Evolutionary conservation across 2,113 vertebrate species (phyloP).

Genomic region (Dissostichus mawsoni): DNA sequence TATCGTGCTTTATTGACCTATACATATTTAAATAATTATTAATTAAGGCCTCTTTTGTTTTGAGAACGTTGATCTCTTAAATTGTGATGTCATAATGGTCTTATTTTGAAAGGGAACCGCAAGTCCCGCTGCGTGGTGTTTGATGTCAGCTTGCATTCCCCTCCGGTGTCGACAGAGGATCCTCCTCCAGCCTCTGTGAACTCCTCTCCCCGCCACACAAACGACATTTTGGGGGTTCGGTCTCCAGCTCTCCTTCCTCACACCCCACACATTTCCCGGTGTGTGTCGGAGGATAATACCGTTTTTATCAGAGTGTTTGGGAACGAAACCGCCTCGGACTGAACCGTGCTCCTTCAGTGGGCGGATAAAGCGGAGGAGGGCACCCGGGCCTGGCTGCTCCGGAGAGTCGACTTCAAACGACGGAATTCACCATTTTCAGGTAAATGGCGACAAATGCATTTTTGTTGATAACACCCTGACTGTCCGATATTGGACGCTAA

Average conservation of each 20-base stretch:
- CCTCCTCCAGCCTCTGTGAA: slow-evolving; percentile 66
- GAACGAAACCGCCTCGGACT: neutral
- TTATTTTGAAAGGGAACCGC: slow-evolving; percentile 53
- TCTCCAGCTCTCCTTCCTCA: neutral
- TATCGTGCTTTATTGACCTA: too few species aligned
- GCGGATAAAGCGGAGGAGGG: slow-evolving; percentile 78
- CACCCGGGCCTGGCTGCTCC: slow-evolving; percentile 83
- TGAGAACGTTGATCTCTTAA: slow-evolving; percentile 22
- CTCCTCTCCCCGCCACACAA: slow-evolving; percentile 33
- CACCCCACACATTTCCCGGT: neutral
- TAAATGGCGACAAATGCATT: slow-evolving; percentile 41
- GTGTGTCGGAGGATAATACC: slow-evolving; percentile 37
- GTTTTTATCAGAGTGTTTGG: neutral
- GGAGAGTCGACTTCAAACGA: slow-evolving; percentile 68
- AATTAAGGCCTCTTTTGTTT: too few species aligned
- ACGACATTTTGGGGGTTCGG: slow-evolving; percentile 53
- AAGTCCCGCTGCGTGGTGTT: neutral
- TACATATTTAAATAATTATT: too few species aligned
- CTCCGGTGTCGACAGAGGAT: slow-evolving; percentile 60
- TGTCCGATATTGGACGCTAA: slow-evolving; percentile 41
- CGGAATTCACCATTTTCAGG: slow-evolving; percentile 77
- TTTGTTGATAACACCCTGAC: fast-evolving
- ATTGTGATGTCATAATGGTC: fast-evolving
- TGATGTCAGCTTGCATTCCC: slow-evolving; percentile 13
- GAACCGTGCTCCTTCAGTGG: slow-evolving; percentile 62